phyloP scores from a whole-genome alignment of 2,888 invertebrate genomes.

The Euproctis similis region DNA sequence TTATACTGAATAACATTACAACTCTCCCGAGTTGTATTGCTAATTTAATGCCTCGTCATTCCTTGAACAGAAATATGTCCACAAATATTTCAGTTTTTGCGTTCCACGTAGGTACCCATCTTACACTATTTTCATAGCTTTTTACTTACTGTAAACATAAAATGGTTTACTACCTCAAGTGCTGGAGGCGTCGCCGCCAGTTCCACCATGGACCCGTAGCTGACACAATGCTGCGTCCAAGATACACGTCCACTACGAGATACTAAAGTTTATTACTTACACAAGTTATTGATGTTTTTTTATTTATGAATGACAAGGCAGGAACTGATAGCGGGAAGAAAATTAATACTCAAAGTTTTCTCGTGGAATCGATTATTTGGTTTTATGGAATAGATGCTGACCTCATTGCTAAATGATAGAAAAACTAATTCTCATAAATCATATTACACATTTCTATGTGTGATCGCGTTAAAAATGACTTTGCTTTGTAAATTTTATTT shows the following conservation, averaged over 20 bases:
- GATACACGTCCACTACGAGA: conserved; percentile 37
- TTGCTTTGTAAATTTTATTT: too few species aligned
- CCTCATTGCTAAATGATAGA: too few species aligned
- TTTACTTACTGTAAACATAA: conserved; percentile 24
- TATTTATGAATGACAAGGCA: conserved; percentile 4
- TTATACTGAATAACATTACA: too few species aligned
- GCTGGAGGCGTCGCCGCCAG: conserved; percentile 27
- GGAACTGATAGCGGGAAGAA: conserved; percentile 1
- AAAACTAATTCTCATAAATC: too few species aligned
- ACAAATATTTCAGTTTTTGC: conserved; percentile 15
- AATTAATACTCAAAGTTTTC: too few species aligned
- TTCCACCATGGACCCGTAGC: conserved; percentile 22
- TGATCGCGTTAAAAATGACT: too few species aligned
- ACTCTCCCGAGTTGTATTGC: too few species aligned
- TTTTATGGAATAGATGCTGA: too few species aligned
- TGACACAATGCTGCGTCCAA: conserved; percentile 45
- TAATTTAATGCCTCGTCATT: too few species aligned
- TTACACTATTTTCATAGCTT: conserved; percentile 17
- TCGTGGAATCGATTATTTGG: too few species aligned
- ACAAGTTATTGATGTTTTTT: too few species aligned
- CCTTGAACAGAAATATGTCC: conserved; percentile 12
- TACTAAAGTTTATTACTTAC: conserved; percentile 56
- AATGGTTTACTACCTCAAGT: conserved; percentile 35
- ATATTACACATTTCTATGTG: too few species aligned
- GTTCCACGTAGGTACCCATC: conserved; percentile 6